phyloP scores from a whole-genome alignment of 1,140 invertebrate species.

The Paraescarpia echinospica region DNA sequence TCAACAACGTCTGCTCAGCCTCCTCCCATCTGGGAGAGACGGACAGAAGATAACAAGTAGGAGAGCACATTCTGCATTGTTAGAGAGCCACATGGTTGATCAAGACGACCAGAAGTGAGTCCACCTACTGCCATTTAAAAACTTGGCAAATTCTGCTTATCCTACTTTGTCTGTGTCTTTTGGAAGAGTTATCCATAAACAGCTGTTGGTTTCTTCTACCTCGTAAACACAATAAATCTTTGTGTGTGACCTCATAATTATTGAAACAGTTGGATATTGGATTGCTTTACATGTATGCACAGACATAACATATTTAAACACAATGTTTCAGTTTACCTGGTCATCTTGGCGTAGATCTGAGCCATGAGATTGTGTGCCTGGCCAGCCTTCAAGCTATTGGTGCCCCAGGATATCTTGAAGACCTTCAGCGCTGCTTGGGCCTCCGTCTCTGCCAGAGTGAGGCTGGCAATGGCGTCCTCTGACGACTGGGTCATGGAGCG shows the following conservation, averaged over 20 bases:
- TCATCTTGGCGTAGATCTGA: slow-evolving; percentile 53
- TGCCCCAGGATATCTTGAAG: slow-evolving; percentile 41
- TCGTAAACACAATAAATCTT: neutral
- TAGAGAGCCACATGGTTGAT: no score
- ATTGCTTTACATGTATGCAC: neutral
- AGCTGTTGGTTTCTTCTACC: no score
- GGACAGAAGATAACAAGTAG: slow-evolving; percentile 21
- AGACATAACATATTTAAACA: neutral
- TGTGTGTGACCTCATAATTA: neutral
- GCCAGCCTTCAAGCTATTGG: slow-evolving; percentile 47
- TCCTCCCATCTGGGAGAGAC: slow-evolving; percentile 36
- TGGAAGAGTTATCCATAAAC: no score
- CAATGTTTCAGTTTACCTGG: slow-evolving; percentile 38
- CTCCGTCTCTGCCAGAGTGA: slow-evolving; percentile 46
- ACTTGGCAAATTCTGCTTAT: no score
- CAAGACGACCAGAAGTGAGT: no score
- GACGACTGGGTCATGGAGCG: slow-evolving; percentile 43
- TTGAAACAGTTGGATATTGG: neutral
- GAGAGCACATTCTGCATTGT: neutral
- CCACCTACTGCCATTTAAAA: no score
- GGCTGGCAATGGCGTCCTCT: slow-evolving; percentile 39
- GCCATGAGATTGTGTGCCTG: slow-evolving; percentile 46
- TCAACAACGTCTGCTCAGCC: slow-evolving; percentile 42
- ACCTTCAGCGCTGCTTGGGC: slow-evolving; percentile 41
- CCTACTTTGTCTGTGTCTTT: no score